These are phyloP conservation scores for Drosophila recens DNA, from an alignment of 2,888 invertebrate genomes.

Conservation along the genomic window DNA sequence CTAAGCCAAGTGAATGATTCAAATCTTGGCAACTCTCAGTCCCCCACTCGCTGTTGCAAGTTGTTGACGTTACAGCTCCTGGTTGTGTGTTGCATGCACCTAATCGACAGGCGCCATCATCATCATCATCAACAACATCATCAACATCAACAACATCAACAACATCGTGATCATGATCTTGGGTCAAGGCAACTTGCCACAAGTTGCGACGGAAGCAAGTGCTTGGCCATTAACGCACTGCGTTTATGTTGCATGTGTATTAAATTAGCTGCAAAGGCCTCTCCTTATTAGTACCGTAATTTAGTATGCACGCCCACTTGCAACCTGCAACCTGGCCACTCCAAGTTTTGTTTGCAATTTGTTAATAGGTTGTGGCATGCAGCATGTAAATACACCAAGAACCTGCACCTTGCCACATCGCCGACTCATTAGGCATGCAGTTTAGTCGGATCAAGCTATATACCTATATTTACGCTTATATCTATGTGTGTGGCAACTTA, in stretches of 20 bases:
- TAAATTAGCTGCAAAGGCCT: constrained; percentile 62
- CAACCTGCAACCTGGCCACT: constrained; percentile 31
- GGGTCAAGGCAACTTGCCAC: constrained; percentile 68
- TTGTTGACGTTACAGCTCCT: constrained; percentile 45
- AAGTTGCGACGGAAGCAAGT: constrained; percentile 38
- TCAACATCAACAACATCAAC: not conserved
- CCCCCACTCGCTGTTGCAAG: constrained; percentile 60
- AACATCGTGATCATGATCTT: constrained; percentile 42
- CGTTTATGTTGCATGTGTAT: constrained; percentile 57
- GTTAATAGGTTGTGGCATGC: constrained; percentile 80
- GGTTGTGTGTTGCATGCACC: constrained; percentile 70
- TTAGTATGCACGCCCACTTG: constrained; percentile 77
- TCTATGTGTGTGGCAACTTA: constrained; percentile 54
- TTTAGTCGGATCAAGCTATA: constrained; percentile 8
- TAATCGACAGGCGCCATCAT: constrained; percentile 77
- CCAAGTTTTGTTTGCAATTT: constrained; percentile 78
- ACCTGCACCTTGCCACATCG: constrained; percentile 18
- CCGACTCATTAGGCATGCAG: constrained; percentile 68
- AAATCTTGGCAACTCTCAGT: constrained; percentile 47
- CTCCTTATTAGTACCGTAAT: constrained; percentile 74
- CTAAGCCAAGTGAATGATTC: constrained; percentile 77
- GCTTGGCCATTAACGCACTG: constrained; percentile 71
- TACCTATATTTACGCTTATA: not conserved
- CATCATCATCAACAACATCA: constrained; percentile 37
- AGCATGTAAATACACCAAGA: constrained; percentile 70